phyloP scores from a whole-genome alignment of 2,797 vertebrate species.

The Sebastes oblongus region DNA sequence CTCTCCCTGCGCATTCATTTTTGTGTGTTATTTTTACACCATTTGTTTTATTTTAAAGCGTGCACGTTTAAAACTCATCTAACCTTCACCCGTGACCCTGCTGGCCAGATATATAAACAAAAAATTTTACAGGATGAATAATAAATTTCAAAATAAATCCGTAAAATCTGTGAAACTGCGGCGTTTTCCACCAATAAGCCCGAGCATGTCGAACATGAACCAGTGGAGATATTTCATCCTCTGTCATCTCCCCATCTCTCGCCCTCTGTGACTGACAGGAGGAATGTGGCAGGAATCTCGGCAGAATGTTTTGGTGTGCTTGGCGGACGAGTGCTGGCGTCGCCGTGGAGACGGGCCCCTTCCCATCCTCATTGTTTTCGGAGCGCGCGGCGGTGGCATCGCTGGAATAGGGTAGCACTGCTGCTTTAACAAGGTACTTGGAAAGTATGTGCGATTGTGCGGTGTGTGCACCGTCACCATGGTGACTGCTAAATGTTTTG shows the following conservation, averaged over 20 bases:
- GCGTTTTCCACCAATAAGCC: neutral
- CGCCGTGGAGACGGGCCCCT: slow-evolving; percentile 30
- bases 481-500: slow-evolving; percentile 59
- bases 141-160: slow-evolving; percentile 9
- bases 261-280: slow-evolving; percentile 33
- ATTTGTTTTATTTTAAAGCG: neutral
- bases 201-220: neutral
- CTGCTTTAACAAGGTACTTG: slow-evolving; percentile 63
- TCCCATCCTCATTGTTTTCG: slow-evolving; percentile 32
- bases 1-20: neutral
- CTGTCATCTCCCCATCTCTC: neutral
- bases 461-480: slow-evolving; percentile 26
- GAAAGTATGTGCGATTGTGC: slow-evolving; percentile 58
- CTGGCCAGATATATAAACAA: slow-evolving; percentile 3
- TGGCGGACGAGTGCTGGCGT: slow-evolving; percentile 21
- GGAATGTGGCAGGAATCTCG: slow-evolving; percentile 56
- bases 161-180: neutral
- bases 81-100: neutral
- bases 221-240: neutral
- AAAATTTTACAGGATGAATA: slow-evolving; percentile 7
- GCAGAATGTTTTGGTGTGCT: slow-evolving; percentile 45
- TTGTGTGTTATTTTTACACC: too few species aligned
- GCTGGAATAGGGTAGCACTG: neutral
- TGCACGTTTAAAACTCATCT: neutral
- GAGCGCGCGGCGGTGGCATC: neutral